Percentiles rank a stretch among this genome's conserved stretches.
phyloP scores from a whole-genome alignment of 2,113 vertebrate genomes.

The Chaetura pelagica region DNA sequence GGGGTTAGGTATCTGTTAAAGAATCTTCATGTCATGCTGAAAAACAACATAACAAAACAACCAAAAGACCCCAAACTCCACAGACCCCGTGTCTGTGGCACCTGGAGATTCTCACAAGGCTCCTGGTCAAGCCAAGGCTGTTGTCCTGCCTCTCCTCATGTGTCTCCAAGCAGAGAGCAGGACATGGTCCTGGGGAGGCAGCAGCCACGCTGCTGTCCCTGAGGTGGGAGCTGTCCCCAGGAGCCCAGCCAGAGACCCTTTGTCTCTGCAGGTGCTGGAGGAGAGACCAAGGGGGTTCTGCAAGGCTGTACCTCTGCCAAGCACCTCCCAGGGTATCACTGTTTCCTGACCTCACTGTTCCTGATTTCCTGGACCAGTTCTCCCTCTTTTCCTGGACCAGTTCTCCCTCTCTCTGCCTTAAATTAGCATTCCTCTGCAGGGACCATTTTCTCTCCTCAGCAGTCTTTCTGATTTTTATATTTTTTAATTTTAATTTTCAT shows the following conservation, averaged over 20 bases:
- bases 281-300: background rate
- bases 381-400: background rate
- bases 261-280: background rate
- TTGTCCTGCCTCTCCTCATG: background rate
- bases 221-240: background rate
- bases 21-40: rapidly evolving
- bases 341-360: background rate
- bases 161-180: background rate
- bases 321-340: background rate
- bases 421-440: background rate
- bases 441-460: background rate
- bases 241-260: background rate
- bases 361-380: background rate
- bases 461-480: background rate
- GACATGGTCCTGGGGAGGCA: background rate
- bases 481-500: background rate
- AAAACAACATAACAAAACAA: background rate
- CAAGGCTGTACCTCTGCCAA: background rate
- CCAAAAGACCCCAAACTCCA: background rate
- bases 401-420: background rate
- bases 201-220: too few species aligned
- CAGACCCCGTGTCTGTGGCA: background rate
- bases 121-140: background rate
- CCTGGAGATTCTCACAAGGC: background rate
- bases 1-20: background rate